Conservation (phyloP, 2,113 vertebrate genomes). For the Paralichthys olivaceus region DNA sequence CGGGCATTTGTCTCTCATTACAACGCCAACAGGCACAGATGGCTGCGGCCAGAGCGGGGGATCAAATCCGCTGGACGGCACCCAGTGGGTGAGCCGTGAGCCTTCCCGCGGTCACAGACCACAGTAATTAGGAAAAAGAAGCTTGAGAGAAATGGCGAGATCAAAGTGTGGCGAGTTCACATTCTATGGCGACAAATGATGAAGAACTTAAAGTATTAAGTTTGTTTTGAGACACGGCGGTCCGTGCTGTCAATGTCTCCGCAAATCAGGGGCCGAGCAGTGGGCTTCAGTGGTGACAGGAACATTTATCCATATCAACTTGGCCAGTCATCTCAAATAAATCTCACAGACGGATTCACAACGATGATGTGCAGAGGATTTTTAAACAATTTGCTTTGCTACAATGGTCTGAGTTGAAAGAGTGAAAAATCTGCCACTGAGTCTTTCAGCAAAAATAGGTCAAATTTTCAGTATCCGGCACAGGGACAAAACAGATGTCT, state of each 20-base stretch:
- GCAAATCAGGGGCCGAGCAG: conserved; percentile 10
- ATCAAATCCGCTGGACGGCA: conserved; percentile 74
- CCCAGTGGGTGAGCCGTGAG: conserved; percentile 73
- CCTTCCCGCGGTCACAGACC: conserved; percentile 48
- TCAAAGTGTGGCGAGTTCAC: conserved; percentile 28
- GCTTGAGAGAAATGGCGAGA: conserved; percentile 29
- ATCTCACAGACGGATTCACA: conserved; percentile 47
- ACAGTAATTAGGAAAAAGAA: conserved; percentile 41
- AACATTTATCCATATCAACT: conserved; percentile 61
- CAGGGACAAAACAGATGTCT: conserved; percentile 61
- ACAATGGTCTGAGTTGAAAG: conserved; percentile 23
- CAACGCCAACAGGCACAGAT: conserved; percentile 72
- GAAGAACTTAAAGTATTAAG: conserved; percentile 39
- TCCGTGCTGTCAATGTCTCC: conserved; percentile 1
- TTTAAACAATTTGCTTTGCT: conserved; percentile 54
- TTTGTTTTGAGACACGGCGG: conserved; percentile 30
- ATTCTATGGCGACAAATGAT: conserved; percentile 18
- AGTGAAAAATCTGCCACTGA: conserved; percentile 19
- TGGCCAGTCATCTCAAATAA: conserved; percentile 50
- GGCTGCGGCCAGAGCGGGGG: conserved; percentile 64
- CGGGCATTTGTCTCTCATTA: conserved; percentile 66
- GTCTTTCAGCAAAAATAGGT: conserved; percentile 54
- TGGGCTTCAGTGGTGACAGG: conserved; percentile 31
- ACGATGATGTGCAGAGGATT: conserved; percentile 47
- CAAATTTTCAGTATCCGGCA: conserved; percentile 56